phyloP scores from a whole-genome alignment of 2,888 invertebrate genomes.

The Scrobipalpa costella region DNA sequence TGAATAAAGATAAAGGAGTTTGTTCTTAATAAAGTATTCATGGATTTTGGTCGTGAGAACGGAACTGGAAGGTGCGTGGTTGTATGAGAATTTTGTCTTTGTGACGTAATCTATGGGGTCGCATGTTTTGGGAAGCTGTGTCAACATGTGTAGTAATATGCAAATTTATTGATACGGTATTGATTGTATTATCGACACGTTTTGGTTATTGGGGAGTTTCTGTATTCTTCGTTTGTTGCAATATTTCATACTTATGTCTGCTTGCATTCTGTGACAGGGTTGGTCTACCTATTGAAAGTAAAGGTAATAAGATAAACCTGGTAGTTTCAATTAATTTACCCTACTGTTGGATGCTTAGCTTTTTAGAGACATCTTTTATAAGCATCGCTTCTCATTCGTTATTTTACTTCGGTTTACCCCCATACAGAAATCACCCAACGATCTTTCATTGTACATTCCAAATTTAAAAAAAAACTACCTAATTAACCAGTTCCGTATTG shows the following conservation, averaged over 20 bases:
- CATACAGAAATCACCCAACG: background rate
- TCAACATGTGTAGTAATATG: conserved; percentile 59
- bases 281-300: no score
- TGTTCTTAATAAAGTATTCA: conserved; percentile 67
- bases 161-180: conserved; percentile 29
- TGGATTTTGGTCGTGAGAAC: conserved; percentile 65
- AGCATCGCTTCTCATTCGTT: background rate
- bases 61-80: conserved; percentile 47
- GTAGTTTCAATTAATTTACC: no score
- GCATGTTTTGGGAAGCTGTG: conserved; percentile 74
- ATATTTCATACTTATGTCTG: conserved; percentile 5
- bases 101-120: conserved; percentile 70
- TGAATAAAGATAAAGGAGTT: conserved; percentile 61
- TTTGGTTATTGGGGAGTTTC: background rate
- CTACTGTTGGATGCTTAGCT: no score
- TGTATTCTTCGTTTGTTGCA: background rate
- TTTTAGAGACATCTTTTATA: background rate
- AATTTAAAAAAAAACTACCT: conserved; percentile 28
- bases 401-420: background rate
- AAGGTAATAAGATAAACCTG: no score
- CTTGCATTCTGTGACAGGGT: no score
- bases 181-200: conserved; percentile 21
- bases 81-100: conserved; percentile 57
- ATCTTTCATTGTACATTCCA: background rate
- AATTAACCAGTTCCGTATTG: conserved; percentile 35